Base-by-base conservation (phyloP, 2,797 vertebrate species). In the Chromis chromis region DNA sequence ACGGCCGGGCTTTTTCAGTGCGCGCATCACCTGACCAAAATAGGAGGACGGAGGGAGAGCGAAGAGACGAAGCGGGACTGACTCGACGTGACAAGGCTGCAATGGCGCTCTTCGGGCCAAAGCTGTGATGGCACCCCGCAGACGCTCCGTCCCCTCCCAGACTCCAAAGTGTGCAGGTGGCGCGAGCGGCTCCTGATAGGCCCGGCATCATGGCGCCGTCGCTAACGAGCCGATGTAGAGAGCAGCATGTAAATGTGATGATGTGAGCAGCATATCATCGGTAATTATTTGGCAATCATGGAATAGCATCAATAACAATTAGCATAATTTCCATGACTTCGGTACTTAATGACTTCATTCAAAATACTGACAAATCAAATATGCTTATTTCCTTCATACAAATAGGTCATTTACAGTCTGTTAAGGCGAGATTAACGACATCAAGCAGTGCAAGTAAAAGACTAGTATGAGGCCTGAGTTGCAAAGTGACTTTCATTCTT, bases 261-360 rank as follows among this genome's bases (percentile, higher is more conserved):
- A 88, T 81, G 79, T 85, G 87, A 89, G 89, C 77, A 70, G 85
- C 84, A 87, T 86, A 89, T 92, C 87, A 88, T 90, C 58, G 55
- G 86, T 92, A 92, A 93, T 93, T 93, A 93, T 93, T 92, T 89
- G 79, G 84, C 86, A 91, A 93, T 94, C 86, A 92, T 78, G 64
- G 76, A 82, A 82, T 83, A 73, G 87, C 89, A 92, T 94, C 91
- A 90, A 87, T 93, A 93, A 83, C 87, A 87, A 92, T 94, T 93
- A 91, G 78, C 87, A 86, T 89, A 84, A 93, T 89, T 88, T 86
- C 75, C 78, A 65, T 81, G 83, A 88, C 88, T 91, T 67, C 60
- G 60, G 71, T 65, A 74, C 86, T 81, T 91, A 93, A 93, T 86
- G 89, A 82, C 85, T 90, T 72, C 66, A 79, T 86, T 91, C 67